Evolutionary conservation across 2,113 vertebrate species (phyloP), one percentile per base, ranked within the genome.

Genomic region (Periophthalmus modestus): DNA sequence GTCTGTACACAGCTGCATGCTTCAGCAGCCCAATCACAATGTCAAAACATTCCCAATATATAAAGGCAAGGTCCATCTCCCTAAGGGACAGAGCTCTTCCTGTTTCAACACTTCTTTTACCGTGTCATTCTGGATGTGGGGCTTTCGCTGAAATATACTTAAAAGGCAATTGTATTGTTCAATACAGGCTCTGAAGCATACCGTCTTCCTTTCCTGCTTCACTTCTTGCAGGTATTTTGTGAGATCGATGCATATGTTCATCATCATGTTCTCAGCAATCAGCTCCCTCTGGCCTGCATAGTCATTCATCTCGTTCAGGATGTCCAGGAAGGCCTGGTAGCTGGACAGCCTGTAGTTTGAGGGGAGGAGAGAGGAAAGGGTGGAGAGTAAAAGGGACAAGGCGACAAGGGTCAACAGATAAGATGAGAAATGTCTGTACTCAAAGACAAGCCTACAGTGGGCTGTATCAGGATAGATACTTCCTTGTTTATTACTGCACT

Each of bases 231-330:
- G 93, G 80, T 95, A 95, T 82, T 95, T 96, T 67, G 93, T 92
- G 87, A 97, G 90, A 77, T 97, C 95, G 0, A 95, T 92, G 82
- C 95, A 96, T 75, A 97, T 96, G 7, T 87, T 93, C 79, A 94
- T 87, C 61, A 94, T 92, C 86, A 97, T 93, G 88, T 95, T 95
- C 88, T 97, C 96, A 0, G 96, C 95, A 21, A 97, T 94, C 7
- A 97, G 93, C 88, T 97, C 96, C 33, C 96, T 89, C 92, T 96
- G 96, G 39, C 96, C 96, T 0, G 96, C 95, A 2, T 96, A 96
- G 86, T 97, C 96, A 0, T 96, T 96, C 84, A 94, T 93, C 88
- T 97, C 96, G 33, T 95, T 96, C 63, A 96, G 92, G 76, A 96
- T 91, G 66, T 96, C 95, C 77, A 95, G 55, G 47, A 96, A 97